Percentiles rank a stretch among this genome's conserved stretches.
phyloP scores from a whole-genome alignment of 2,797 vertebrate species.

The Potorous gilbertii region DNA sequence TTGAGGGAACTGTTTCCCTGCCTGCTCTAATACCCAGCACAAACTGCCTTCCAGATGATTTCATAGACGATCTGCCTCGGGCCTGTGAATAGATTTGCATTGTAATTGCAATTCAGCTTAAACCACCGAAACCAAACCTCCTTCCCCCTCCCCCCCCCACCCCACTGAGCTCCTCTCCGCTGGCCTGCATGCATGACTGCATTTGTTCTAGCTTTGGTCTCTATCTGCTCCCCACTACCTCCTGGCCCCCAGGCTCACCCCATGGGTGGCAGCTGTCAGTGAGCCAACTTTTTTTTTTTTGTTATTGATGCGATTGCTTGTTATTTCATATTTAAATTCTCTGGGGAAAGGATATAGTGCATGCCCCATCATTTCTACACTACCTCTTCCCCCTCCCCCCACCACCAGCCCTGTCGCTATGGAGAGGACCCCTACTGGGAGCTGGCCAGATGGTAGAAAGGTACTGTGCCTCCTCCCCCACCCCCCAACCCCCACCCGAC shows the following conservation, averaged over 20 bases:
- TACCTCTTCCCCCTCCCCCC: background rate
- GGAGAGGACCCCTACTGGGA: rapidly evolving
- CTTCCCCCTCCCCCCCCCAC: background rate
- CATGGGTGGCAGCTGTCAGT: background rate
- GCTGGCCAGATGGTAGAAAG: background rate
- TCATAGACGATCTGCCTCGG: constrained; percentile 52
- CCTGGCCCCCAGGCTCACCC: background rate
- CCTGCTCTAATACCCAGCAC: background rate
- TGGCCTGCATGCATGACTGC: background rate
- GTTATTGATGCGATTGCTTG: rapidly evolving
- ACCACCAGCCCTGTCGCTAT: no score
- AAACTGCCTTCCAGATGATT: constrained; percentile 41
- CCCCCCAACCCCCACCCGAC: background rate
- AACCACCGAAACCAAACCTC: constrained; percentile 31
- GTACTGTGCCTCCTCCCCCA: background rate
- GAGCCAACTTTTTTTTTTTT: background rate
- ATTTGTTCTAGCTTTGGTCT: background rate
- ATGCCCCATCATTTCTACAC: background rate
- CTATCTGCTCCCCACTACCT: background rate
- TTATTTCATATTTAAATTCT: background rate
- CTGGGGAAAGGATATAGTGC: background rate
- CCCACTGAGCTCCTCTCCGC: background rate
- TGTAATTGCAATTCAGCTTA: background rate
- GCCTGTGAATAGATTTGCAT: constrained; percentile 77
- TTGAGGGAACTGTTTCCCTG: background rate